These are phyloP conservation scores for Campoplex nolae DNA, from an alignment of 2,888 invertebrate genomes.

Conservation along the genomic window DNA sequence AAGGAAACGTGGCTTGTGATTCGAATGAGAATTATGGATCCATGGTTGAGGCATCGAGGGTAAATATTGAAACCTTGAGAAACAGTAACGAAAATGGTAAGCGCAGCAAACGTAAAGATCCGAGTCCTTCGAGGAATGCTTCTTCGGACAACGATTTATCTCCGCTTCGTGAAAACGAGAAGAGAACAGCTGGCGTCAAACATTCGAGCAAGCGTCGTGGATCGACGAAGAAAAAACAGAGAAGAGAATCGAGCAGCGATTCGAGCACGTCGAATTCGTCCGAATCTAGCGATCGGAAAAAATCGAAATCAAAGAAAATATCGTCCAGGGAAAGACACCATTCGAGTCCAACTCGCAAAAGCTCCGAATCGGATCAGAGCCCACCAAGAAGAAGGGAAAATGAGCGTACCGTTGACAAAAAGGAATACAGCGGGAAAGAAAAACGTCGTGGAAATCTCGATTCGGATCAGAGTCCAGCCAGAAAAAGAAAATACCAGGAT, in stretches of 20 bases:
- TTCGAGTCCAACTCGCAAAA: neutral
- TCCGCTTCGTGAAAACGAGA: neutral
- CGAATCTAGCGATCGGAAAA: conserved; percentile 75
- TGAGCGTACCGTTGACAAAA: neutral
- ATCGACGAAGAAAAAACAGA: conserved; percentile 16
- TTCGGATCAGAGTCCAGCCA: conserved; percentile 76
- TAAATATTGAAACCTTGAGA: neutral
- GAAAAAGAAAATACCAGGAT: conserved; percentile 66
- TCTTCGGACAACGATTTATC: conserved; percentile 40
- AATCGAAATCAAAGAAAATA: conserved; percentile 43
- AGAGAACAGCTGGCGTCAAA: neutral
- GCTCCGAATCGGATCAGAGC: conserved; percentile 76
- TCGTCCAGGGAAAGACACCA: neutral
- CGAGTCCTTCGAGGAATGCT: conserved; percentile 14
- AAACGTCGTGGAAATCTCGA: conserved; percentile 58
- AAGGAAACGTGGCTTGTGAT: conserved; percentile 73
- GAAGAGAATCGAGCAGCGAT: conserved; percentile 23
- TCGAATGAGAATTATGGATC: conserved; percentile 37
- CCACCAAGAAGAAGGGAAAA: conserved; percentile 52
- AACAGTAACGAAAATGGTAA: neutral
- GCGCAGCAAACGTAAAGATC: neutral
- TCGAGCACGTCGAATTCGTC: conserved; percentile 67
- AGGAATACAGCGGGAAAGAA: conserved; percentile 26
- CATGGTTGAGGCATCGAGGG: neutral
- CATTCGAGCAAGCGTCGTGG: neutral